Conservation (phyloP, 2,113 vertebrate species). For the Pterocles gutturalis region DNA sequence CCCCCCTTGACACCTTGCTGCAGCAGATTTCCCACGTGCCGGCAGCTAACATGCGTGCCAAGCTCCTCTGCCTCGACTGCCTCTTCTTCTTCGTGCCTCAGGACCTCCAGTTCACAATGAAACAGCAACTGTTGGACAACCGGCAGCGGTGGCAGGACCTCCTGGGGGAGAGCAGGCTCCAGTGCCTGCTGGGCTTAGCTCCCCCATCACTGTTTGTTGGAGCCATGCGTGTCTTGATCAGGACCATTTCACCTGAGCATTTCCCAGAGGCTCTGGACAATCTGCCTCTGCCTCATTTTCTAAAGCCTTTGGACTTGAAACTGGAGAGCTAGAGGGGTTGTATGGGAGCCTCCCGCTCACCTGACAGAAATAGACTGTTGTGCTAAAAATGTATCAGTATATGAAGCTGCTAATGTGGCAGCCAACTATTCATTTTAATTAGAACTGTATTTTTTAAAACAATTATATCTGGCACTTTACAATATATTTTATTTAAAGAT, state of each 20-base stretch:
- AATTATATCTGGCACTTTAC: slow-evolving; percentile 70
- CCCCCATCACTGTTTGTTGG: slow-evolving; percentile 86
- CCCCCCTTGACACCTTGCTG: slow-evolving; percentile 84
- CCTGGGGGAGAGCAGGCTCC: slow-evolving; percentile 84
- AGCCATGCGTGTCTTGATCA: slow-evolving; percentile 88
- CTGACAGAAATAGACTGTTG: slow-evolving; percentile 34
- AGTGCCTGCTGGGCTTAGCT: slow-evolving; percentile 84
- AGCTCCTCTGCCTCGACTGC: slow-evolving; percentile 85
- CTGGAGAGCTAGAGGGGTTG: slow-evolving; percentile 69
- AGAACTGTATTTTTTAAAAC: slow-evolving; percentile 56
- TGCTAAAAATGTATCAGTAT: not conserved
- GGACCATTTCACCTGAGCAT: slow-evolving; percentile 80
- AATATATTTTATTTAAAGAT: slow-evolving; percentile 68
- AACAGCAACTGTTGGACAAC: slow-evolving; percentile 78
- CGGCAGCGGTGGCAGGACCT: slow-evolving; percentile 82
- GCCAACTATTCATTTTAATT: slow-evolving; percentile 54
- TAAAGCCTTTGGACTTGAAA: slow-evolving; percentile 86
- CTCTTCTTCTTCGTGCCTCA: slow-evolving; percentile 86
- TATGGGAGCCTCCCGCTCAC: not conserved
- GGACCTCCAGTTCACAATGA: slow-evolving; percentile 62
- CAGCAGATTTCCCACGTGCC: slow-evolving; percentile 68
- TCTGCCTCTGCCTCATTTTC: slow-evolving; percentile 85
- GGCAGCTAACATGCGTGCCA: slow-evolving; percentile 21
- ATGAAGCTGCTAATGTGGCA: slow-evolving; percentile 5
- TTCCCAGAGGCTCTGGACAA: slow-evolving; percentile 85